A percentile compares a stretch with the other conserved stretches of the same genome.
phyloP scores from a whole-genome alignment of 1,140 invertebrate species.

The Cydia strobilella region DNA sequence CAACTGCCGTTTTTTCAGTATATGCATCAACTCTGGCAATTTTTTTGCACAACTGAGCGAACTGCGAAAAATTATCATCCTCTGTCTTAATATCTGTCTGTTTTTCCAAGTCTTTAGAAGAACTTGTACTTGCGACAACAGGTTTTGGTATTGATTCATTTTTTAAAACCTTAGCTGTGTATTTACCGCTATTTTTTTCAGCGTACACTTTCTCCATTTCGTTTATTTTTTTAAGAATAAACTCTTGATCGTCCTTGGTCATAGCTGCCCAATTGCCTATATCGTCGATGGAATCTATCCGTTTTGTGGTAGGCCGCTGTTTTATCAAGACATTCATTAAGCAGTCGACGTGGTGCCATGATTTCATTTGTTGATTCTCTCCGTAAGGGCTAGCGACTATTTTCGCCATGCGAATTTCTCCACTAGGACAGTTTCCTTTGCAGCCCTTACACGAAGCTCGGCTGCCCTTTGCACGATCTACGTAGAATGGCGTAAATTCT shows the following conservation, averaged over 20 bases:
- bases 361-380: constrained; percentile 90
- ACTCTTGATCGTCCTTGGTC: constrained; percentile 84
- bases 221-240: constrained; percentile 82
- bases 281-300: constrained; percentile 90
- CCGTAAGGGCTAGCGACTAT: constrained; percentile 89
- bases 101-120: constrained; percentile 34
- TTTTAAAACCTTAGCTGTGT: constrained; percentile 68
- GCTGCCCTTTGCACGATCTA: constrained; percentile 89
- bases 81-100: constrained; percentile 58
- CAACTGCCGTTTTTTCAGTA: constrained; percentile 88
- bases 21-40: constrained; percentile 90
- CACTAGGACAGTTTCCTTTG: constrained; percentile 89
- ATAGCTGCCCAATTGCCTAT: constrained; percentile 88
- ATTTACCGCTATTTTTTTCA: constrained; percentile 77
- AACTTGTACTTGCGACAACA: constrained; percentile 30
- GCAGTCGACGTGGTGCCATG: constrained; percentile 91
- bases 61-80: constrained; percentile 89
- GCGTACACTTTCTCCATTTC: constrained; percentile 81
- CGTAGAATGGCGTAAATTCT: constrained; percentile 81
- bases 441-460: constrained; percentile 93
- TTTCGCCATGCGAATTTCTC: constrained; percentile 87
- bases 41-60: constrained; percentile 88
- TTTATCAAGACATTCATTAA: constrained; percentile 89
- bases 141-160: constrained; percentile 50
- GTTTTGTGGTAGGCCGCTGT: constrained; percentile 89